These are phyloP conservation scores for Ceratina australensis DNA, from an alignment of 1,140 invertebrate genomes.

Conservation along the genomic window DNA sequence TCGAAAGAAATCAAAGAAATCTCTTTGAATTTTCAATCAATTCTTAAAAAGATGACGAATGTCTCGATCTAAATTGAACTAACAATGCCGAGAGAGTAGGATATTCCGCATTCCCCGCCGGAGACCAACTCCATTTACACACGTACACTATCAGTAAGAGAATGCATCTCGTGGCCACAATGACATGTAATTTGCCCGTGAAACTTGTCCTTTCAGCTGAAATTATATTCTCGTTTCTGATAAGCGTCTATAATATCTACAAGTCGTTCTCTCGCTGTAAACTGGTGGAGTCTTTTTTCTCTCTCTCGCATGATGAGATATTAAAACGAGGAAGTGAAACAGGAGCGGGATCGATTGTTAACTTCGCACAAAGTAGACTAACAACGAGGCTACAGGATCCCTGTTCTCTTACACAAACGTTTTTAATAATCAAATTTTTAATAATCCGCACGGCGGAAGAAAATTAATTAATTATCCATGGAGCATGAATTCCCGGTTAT, in stretches of 20 bases:
- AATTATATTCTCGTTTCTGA: constrained; percentile 27
- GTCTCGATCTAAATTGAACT: too few species aligned
- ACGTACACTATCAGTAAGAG: background rate
- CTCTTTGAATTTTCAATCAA: too few species aligned
- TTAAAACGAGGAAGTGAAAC: background rate
- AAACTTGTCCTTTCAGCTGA: constrained; percentile 31
- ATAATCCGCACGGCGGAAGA: background rate
- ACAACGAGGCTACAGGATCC: background rate
- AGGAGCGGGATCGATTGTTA: background rate
- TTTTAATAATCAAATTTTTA: background rate
- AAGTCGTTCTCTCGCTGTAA: too few species aligned
- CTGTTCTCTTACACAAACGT: background rate
- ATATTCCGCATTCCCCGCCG: background rate
- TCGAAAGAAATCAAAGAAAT: too few species aligned
- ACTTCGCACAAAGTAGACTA: background rate
- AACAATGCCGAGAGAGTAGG: too few species aligned
- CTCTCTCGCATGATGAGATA: too few species aligned
- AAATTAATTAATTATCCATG: too few species aligned
- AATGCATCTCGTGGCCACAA: constrained; percentile 8
- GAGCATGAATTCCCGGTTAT: too few species aligned
- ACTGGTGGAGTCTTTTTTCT: background rate
- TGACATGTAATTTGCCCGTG: constrained; percentile 29
- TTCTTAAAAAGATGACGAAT: too few species aligned
- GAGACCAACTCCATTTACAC: constrained; percentile 23
- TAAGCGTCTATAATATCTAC: constrained; percentile 19